Evolutionary conservation across 1,140 invertebrate genomes (phyloP), one percentile per base, ranked within the genome.

Genomic region (Zeugodacus cucurbitae): DNA sequence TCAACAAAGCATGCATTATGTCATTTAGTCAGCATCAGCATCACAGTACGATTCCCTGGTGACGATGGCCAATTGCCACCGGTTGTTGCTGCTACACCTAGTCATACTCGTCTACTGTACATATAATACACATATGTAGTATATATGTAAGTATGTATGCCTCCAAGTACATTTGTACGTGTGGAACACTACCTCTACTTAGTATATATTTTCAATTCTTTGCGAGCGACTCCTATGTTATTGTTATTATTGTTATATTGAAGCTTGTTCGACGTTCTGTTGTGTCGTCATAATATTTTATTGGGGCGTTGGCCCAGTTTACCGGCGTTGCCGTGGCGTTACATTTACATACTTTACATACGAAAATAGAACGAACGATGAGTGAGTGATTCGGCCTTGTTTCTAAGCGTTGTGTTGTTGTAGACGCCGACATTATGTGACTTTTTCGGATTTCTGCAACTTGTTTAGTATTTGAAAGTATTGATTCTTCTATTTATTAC

Each of bases 241-340:
- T 37, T 48, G 22, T 44, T n/a, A 26, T 70, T 70, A n/a, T 54
- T 44, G 2, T 41, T n/a, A n/a, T n/a, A n/a, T n/a, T 82, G 34
- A n/a, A 78, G 74, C 74, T n/a, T n/a, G 3, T 22, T 48, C 41
- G 41, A 2, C 22, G 74, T 26, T 48, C 26, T 48, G 74, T 82
- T 48, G 74, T 82, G 74, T 82, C 74, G 74, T 82, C 74, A 82
- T 82, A 82, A 82, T 29, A 26, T 82, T 82, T 48, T 44, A 82
- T 82, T 82, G 74, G 74, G 74, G 74, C 74, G 74, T 82, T 82
- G 74, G 74, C 74, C 74, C 74, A 82, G 74, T 82, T 82, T 82
- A 82, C 74, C 74, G 44, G 74, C 41, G 17, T 48, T 82, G 74
- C 20, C n/a, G 37, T 22, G 70, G 37, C 2, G 26, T 82, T 82